Base-by-base conservation (phyloP, 1,140 invertebrate species). In the Onthophagus taurus region DNA sequence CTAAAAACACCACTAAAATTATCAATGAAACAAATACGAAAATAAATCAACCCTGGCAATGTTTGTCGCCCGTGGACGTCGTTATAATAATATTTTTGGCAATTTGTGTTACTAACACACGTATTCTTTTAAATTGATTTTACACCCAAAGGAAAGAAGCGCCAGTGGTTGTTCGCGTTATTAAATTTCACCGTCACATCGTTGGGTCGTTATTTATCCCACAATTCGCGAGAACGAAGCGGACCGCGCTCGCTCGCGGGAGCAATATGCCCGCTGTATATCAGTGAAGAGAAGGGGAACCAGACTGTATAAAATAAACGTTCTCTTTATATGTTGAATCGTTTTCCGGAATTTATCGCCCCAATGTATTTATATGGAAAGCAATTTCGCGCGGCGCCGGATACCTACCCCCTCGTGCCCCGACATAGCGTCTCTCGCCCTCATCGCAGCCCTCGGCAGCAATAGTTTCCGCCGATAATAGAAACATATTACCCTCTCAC, bases 311-410 rank as follows among this genome's bases (percentile, higher is more conserved):
- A 54, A 59, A 60, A 61, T 60, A 60, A 58, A 58, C 54, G 51
- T 57, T 55, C 55, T 52, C 54, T 59, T 60, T 60, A 41, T n/a
- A 58, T 55, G 53, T 54, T 50, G 57, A 56, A 60, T 51, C 57
- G 57, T 59, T 57, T 53, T 50, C 44, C 44, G 44, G 50, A 61
- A 63, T 63, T 63, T 63, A 63, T 56, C 50, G 51, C 59, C 48
- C 53, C 61, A 57, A 63, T 63, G 62, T 63, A 63, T 63, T 63
- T 63, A 61, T 64, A 62, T 62, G 57, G 62, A 57, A 63, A 57
- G 62, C 60, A 64, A 63, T 64, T 64, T 63, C 50, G 57, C 43
- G 37, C 37, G 37, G 24, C 16, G 37, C 21, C 31, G 14, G 9
- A 41, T 19, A 24, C 34, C 12, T 17, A 13, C 13, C n/a, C 35